Conservation (phyloP, 1,140 invertebrate genomes). For the Holcopasites calliopsidis region DNA sequence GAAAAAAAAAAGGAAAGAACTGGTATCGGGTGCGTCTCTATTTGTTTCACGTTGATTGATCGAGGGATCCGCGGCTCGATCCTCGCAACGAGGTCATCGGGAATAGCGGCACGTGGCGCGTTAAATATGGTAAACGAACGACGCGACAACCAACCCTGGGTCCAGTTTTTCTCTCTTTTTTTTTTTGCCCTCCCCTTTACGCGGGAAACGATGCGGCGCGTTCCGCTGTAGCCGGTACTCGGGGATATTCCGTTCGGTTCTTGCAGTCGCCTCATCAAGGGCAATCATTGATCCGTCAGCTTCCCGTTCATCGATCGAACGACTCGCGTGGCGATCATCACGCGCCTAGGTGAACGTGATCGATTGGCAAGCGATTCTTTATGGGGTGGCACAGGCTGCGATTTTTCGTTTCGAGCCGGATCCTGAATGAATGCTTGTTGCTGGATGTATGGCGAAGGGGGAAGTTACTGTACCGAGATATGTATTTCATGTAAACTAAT, state of each 20-base stretch:
- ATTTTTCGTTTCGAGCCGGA: not conserved
- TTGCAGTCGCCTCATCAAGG: not conserved
- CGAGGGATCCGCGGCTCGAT: constrained; percentile 36
- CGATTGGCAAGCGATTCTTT: not conserved
- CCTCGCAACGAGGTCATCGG: constrained; percentile 22
- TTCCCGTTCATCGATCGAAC: not conserved
- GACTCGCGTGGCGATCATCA: not conserved
- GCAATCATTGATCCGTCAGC: constrained; percentile 18
- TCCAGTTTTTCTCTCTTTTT: constrained; percentile 10
- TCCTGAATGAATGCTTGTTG: too few species aligned
- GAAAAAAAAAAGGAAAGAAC: not conserved
- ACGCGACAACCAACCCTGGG: constrained; percentile 11
- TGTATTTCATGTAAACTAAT: too few species aligned
- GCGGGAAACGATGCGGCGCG: not conserved
- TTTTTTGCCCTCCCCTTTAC: too few species aligned
- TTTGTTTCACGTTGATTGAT: constrained; percentile 38
- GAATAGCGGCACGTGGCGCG: constrained; percentile 27
- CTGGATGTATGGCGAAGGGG: too few species aligned
- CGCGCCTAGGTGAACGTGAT: constrained; percentile 5
- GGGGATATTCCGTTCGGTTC: not conserved
- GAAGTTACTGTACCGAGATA: too few species aligned
- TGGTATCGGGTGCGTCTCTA: constrained; percentile 9
- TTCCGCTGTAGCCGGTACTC: not conserved
- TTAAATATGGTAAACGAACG: constrained; percentile 54
- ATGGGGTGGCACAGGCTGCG: not conserved